These are phyloP conservation scores for Hemistola chrysoprasaria DNA, from an alignment of 2,888 invertebrate species.

Conservation along the genomic window DNA sequence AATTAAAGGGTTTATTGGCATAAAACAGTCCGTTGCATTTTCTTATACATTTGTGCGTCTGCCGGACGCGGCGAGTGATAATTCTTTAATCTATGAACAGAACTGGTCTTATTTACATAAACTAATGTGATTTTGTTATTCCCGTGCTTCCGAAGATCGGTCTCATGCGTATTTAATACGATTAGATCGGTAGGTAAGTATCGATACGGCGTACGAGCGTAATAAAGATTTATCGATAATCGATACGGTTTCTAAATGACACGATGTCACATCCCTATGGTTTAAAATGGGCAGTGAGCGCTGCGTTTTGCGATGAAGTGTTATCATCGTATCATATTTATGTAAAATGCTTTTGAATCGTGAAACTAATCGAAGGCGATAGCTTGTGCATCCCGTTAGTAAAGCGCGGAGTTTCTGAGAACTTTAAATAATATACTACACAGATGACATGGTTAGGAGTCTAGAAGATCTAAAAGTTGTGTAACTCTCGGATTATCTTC, in stretches of 20 bases:
- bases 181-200: conserved; percentile 29
- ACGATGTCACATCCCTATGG: conserved; percentile 28
- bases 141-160: conserved; percentile 26
- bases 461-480: too few relatives aligned
- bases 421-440: too few relatives aligned
- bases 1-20: conserved; percentile 18
- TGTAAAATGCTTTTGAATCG: conserved; percentile 17
- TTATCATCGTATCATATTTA: conserved; percentile 15
- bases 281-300: conserved; percentile 10
- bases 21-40: conserved; percentile 17
- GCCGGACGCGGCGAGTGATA: conserved; percentile 15
- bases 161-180: conserved; percentile 34
- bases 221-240: conserved; percentile 37
- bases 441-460: too few relatives aligned
- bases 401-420: too few relatives aligned
- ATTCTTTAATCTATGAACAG: conserved; percentile 17
- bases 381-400: conserved; percentile 5
- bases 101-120: conserved; percentile 38
- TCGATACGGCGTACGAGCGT: conserved; percentile 25
- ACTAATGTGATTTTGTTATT: conserved; percentile 38
- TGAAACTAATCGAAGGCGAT: conserved; percentile 19
- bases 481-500: too few relatives aligned
- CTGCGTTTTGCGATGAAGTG: conserved; percentile 6
- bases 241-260: conserved; percentile 29
- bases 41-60: conserved; percentile 14